Conservation (phyloP, 2,797 vertebrate species). For the Euthynnus affinis region DNA sequence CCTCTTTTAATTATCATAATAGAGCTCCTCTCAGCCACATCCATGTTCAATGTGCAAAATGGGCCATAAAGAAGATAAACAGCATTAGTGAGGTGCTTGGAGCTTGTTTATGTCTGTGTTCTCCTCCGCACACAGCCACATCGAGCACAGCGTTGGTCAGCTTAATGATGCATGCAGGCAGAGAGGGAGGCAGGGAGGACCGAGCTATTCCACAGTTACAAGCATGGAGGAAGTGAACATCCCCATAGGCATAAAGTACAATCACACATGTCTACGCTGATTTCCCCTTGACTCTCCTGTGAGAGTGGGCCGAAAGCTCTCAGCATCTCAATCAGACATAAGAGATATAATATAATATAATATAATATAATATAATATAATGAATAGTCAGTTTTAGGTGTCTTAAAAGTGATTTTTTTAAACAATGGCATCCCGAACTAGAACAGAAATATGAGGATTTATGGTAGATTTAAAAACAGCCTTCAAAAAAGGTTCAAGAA, state of each 20-base stretch:
- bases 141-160: constrained; percentile 66
- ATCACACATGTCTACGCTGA: constrained; percentile 18
- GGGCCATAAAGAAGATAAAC: constrained; percentile 76
- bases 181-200: constrained; percentile 40
- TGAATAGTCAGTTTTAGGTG: neutral
- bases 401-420: neutral
- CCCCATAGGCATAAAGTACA: constrained; percentile 40
- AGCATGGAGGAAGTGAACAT: constrained; percentile 44
- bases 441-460: neutral
- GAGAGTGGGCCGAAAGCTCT: constrained; percentile 1
- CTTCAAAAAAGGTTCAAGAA: neutral
- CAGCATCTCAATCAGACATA: neutral
- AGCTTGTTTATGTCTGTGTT: constrained; percentile 73
- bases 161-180: constrained; percentile 78
- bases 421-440: neutral
- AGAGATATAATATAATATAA: neutral
- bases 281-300: constrained; percentile 5
- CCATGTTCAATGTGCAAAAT: constrained; percentile 67
- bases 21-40: constrained; percentile 60
- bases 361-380: neutral
- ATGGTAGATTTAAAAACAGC: too few relatives aligned
- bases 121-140: constrained; percentile 42
- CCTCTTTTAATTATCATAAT: constrained; percentile 62
- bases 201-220: constrained; percentile 43
- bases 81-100: constrained; percentile 65